Evolutionary conservation across 2,113 vertebrate genomes (phyloP).

Genomic region (Notothenia coriiceps): DNA sequence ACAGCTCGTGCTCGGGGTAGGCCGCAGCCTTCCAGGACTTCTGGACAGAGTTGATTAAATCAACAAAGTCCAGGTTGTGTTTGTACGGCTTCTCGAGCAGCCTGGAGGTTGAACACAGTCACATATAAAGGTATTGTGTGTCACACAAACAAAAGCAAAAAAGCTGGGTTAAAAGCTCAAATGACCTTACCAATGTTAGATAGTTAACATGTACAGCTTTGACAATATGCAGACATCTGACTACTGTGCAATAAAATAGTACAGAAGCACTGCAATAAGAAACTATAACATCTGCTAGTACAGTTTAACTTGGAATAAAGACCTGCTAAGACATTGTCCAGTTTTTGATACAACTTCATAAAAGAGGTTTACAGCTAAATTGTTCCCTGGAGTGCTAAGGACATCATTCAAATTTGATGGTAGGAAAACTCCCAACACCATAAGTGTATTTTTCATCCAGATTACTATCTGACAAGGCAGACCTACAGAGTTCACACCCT

Average conservation of each 20-base stretch:
- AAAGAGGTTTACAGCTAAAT: neutral
- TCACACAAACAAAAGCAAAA: neutral
- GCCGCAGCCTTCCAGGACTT: conserved; percentile 90
- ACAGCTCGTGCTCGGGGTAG: conserved; percentile 87
- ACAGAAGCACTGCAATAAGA: neutral
- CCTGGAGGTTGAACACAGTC: conserved; percentile 68
- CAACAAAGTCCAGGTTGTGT: conserved; percentile 85
- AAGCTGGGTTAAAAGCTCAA: neutral
- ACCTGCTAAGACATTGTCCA: neutral
- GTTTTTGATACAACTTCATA: neutral
- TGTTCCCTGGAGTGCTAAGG: neutral
- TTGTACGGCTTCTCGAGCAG: conserved; percentile 81
- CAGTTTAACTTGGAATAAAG: neutral
- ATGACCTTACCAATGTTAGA: neutral
- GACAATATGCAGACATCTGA: neutral
- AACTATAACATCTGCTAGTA: neutral
- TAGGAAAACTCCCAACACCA: neutral
- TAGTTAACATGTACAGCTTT: neutral
- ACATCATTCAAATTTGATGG: neutral
- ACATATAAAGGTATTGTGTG: neutral
- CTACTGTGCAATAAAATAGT: neutral
- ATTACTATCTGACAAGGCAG: neutral
- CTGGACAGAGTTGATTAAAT: conserved; percentile 89
- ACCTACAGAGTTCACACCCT: neutral
- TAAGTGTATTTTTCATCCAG: neutral